Conservation (phyloP, 2,888 invertebrate species). For the Clepsis dumicolana region DNA sequence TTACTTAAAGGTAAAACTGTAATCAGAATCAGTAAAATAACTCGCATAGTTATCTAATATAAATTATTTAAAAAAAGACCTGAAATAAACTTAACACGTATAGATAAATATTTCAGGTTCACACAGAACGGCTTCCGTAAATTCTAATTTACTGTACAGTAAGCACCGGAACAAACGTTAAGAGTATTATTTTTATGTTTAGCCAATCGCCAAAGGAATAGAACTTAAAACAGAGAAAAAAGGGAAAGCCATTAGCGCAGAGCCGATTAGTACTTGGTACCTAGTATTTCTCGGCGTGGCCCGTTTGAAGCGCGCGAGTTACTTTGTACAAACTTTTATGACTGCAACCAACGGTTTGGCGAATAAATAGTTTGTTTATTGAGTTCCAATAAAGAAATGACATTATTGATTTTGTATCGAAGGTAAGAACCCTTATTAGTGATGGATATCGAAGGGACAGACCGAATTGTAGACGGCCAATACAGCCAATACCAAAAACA, state of each 20-base stretch:
- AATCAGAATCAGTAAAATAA: background rate
- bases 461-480: too few relatives aligned
- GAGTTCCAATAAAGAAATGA: background rate
- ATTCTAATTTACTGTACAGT: slow-evolving; percentile 1
- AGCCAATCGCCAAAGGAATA: slow-evolving; percentile 45
- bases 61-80: too few relatives aligned
- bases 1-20: background rate
- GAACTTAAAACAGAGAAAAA: slow-evolving; percentile 54
- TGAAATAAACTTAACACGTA: too few relatives aligned
- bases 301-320: slow-evolving; percentile 50
- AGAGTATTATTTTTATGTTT: slow-evolving; percentile 45
- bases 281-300: slow-evolving; percentile 53
- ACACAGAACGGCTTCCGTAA: background rate
- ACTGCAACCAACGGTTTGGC: slow-evolving; percentile 17
- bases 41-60: too few relatives aligned
- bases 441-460: too few relatives aligned
- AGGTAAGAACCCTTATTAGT: background rate
- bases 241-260: slow-evolving; percentile 59
- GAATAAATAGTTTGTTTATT: slow-evolving; percentile 10
- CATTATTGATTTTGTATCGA: background rate
- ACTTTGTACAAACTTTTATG: slow-evolving; percentile 44
- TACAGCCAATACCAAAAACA: too few relatives aligned
- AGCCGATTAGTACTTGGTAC: slow-evolving; percentile 58
- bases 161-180: slow-evolving; percentile 25
- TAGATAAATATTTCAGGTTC: too few relatives aligned